phyloP scores from a whole-genome alignment of 2,888 invertebrate species.

The Eueremaeus valkanovi region DNA sequence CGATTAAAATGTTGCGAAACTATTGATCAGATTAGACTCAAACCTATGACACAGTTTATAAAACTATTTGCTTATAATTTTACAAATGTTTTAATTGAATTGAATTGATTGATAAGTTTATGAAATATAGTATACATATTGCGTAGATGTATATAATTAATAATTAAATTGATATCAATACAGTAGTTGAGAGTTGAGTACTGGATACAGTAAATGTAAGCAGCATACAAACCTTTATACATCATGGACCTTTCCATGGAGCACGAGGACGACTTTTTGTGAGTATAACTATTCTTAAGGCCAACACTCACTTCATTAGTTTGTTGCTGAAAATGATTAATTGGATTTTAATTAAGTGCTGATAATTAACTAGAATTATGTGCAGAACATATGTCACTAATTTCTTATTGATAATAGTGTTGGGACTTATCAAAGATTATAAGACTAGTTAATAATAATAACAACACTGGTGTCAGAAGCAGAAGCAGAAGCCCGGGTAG shows the following conservation, averaged over 20 bases:
- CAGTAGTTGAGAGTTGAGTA: too few relatives aligned
- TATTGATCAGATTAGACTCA: too few relatives aligned
- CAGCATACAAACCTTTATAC: constrained; percentile 17
- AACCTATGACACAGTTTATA: too few relatives aligned
- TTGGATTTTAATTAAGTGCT: constrained; percentile 24
- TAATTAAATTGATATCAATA: too few relatives aligned
- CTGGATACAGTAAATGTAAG: too few relatives aligned
- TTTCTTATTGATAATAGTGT: constrained; percentile 21
- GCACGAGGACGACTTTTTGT: constrained; percentile 12
- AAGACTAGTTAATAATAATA: background rate
- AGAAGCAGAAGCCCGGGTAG: background rate
- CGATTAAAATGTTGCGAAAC: too few relatives aligned
- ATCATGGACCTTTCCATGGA: constrained; percentile 25
- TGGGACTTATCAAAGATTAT: background rate
- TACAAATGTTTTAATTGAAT: too few relatives aligned
- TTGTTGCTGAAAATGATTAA: constrained; percentile 21
- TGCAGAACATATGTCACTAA: constrained; percentile 29
- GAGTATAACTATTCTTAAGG: background rate
- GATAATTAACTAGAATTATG: constrained; percentile 31
- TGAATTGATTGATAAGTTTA: too few relatives aligned
- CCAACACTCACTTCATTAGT: constrained; percentile 24
- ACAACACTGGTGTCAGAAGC: background rate
- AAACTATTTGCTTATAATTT: too few relatives aligned
- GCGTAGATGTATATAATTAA: too few relatives aligned
- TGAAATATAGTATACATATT: too few relatives aligned